Base-by-base conservation (phyloP, 2,113 vertebrate genomes). In the Taurulus bubalis region DNA sequence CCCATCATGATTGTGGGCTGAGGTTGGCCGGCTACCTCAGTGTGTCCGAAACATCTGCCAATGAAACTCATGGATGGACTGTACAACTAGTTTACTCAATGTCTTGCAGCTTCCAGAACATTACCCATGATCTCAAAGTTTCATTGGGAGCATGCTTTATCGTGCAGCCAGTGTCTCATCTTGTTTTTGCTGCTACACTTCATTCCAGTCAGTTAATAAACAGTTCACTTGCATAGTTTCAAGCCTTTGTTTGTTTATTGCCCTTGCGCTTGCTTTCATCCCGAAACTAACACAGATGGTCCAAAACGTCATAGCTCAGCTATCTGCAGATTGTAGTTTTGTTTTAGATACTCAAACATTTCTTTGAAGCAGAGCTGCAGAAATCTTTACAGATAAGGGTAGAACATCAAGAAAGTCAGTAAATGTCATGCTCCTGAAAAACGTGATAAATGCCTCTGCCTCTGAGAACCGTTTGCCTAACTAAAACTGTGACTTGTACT, bases 301-400 rank as follows among this genome's bases (percentile, higher is more conserved):
- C 67, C 20, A 30, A 34, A 77, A 24, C 16, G 8, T 38, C 32
- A 68, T 32, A 30, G 8, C 15, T 18, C 75, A 45, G 34, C 1
- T 4, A 64, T 85, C 24, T 71, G 42, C 63, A 74, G 36, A 76
- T 49, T 59, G 58, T 26, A 0, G 14, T 71, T 67, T 75, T 36
- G 74, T 62, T 58, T 38, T 66, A 4, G 56, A 65, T 51, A 14
- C 32, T 65, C 16, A 38, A 68, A 40, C 36, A n/a, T 78, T 70
- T 51, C 65, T 71, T 74, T 8, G 59, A 63, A 69, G 28, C 72
- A 83, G 10, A 83, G 85, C 59, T 71, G 42, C 67, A 70, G n/a
- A 56, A 71, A 62, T 28, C 7, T 20, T 75, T 16, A 34, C 34
- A 20, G 6, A 58, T 42, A 24, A 15, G 18, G 15, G 2, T 7